phyloP scores from a whole-genome alignment of 2,888 invertebrate genomes.

The Leucania comma region DNA sequence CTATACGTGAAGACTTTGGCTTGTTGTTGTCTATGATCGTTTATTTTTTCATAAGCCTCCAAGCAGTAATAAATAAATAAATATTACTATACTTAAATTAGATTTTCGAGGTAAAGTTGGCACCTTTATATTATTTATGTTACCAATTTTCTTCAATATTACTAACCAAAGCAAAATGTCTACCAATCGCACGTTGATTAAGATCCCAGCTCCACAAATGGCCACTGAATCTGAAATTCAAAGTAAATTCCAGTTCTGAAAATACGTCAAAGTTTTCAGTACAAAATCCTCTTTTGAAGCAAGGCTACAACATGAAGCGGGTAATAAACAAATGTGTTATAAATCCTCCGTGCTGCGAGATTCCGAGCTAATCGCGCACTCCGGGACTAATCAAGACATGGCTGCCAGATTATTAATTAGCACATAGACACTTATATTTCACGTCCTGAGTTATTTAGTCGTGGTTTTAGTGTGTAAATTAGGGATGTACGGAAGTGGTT shows the following conservation, averaged over 20 bases:
- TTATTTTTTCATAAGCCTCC: too few species aligned
- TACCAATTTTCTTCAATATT: neutral
- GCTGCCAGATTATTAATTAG: conserved; percentile 41
- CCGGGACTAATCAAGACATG: conserved; percentile 54
- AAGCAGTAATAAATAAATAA: too few species aligned
- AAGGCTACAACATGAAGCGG: conserved; percentile 2
- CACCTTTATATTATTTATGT: neutral
- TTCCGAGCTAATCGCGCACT: conserved; percentile 47
- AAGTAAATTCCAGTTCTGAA: conserved; percentile 8
- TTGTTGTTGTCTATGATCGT: too few species aligned
- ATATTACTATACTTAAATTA: too few species aligned
- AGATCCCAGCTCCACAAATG: conserved; percentile 7
- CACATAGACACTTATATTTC: conserved; percentile 16
- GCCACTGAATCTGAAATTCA: conserved; percentile 14
- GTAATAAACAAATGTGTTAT: conserved; percentile 56
- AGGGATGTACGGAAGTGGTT: too few species aligned
- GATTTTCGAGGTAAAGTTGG: neutral
- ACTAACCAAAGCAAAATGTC: neutral
- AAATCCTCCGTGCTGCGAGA: conserved; percentile 40
- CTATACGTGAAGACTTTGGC: too few species aligned
- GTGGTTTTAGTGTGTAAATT: neutral
- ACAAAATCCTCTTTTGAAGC: conserved; percentile 24
- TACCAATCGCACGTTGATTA: conserved; percentile 8
- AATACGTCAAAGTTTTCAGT: conserved; percentile 13
- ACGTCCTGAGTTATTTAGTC: conserved; percentile 9